Base-by-base conservation (phyloP, 2,888 invertebrate genomes). In the Ephialtes manifestator region DNA sequence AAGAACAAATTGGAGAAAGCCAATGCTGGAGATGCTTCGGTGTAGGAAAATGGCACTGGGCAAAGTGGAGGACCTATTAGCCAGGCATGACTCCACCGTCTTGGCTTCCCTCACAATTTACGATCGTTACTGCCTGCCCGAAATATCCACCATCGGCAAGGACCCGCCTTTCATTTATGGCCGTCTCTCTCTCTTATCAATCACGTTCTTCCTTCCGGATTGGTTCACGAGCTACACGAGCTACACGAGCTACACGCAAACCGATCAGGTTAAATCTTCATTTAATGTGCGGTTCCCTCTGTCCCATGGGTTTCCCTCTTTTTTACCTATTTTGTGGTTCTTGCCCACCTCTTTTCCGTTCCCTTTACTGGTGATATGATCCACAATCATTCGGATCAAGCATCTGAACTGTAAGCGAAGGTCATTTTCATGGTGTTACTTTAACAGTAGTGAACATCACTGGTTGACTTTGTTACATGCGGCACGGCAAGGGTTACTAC, bases 201-300 rank as follows among this genome's bases (percentile, higher is more conserved):
- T 91, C 88, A 88, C 87, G 86, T 86, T 87, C 88, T 75, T 85
- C 75, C 58, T 84, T 84, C 58, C 60, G 67, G 20, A 58, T 51
- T 48, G 15, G 58, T 55, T 24, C 24, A 60, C 7, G 51, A 71
- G 11, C 48, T 81, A 43, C 85, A 55, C 31, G 65, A 39, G 15
- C 58, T 55, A 18, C 35, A 60, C 7, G 51, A 71, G 11, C 48
- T 81, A 39, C 85, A 55, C 39, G 63, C 68, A 65, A 60, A 72
- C 85, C 89, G 88, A 89, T 90, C 86, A 85, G 80, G 86, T 79
- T 68, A 85, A 84, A 89, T 89, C 87, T 86, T 84, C 87, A 82
- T 87, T 87, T 87, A 89, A 88, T 87, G 87, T 83, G 86, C 67
- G 53, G 43, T 75, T 67, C 65, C 8, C 10, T 39, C 10, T 18